Base-by-base conservation (phyloP, 2,888 invertebrate species). In the Rhaphigaster nebulosa region DNA sequence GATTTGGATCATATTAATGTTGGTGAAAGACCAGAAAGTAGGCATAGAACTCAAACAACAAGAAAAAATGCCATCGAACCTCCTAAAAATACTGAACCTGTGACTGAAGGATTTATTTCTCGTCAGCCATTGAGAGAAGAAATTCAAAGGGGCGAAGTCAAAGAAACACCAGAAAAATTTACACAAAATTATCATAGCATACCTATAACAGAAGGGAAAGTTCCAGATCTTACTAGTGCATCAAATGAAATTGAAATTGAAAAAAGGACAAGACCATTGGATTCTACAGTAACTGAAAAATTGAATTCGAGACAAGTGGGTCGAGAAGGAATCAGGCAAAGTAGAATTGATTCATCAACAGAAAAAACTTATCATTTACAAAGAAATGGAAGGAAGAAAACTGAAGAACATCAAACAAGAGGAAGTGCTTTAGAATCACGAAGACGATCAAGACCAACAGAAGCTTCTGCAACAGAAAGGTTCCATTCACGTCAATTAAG, bases 51-150 rank as follows among this genome's bases (percentile, higher is more conserved):
- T 45, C 84, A 84, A 84, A 45, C 18, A 13, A 84, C n/a, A 84
- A 84, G 89, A 50, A 89, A 89, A 41, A 89, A 89, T 52, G 20
- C 13, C 3, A 50, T 65, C 34, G 89, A 89, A 76, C 50, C 60
- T n/a, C 50, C 70, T 20, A 89, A 50, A 52, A 76, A 45, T 76
- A 56, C 38, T 0, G 88, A 88, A 15, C 34, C 34, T 54, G 88
- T 88, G 38, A 54, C 88, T 8, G 88, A 88, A 88, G 54, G 88
- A 88, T 60, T 88, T 38, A n/a, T 52, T 88, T 38, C 88, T 13
- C 41, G n/a, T 34, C 84, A 84, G 4, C 18, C 84, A 8, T 60
- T 20, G 18, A 60, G 29, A 54, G 88, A 88, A 88, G 88, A 88
- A 88, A n/a, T 88, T 3, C 54, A 88, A 60, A 88, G 29, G 10